Conservation (phyloP, 2,888 invertebrate species). For the Tortricodes alternella region DNA sequence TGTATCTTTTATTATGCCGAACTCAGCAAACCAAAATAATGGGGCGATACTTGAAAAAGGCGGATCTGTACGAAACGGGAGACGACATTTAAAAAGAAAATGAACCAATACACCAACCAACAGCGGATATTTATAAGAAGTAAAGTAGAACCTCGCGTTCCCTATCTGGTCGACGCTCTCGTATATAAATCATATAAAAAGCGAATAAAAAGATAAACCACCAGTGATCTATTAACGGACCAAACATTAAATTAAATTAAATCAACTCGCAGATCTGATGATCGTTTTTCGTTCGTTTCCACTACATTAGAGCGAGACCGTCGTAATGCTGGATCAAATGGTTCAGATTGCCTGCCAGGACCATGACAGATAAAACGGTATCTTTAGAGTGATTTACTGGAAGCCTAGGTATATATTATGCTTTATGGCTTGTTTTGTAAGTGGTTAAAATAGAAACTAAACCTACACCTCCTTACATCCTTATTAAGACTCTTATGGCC, state of each 20-base stretch:
- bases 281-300: slow-evolving; percentile 25
- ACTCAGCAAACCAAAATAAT: slow-evolving; percentile 53
- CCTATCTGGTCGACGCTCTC: too few relatives aligned
- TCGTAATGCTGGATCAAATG: slow-evolving; percentile 24
- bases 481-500: too few relatives aligned
- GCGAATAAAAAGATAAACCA: neutral
- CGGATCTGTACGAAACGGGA: slow-evolving; percentile 49
- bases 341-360: slow-evolving; percentile 20
- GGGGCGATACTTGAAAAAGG: slow-evolving; percentile 58
- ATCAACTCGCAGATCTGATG: slow-evolving; percentile 12
- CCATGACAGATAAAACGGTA: slow-evolving; percentile 14
- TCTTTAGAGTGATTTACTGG: slow-evolving; percentile 17
- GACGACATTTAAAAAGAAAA: slow-evolving; percentile 49
- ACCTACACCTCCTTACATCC: slow-evolving; percentile 10
- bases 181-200: neutral
- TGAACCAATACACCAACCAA: slow-evolving; percentile 38
- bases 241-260: slow-evolving; percentile 21
- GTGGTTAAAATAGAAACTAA: neutral
- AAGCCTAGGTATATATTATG: slow-evolving; percentile 26
- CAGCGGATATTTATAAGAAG: too few relatives aligned
- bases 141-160: too few relatives aligned
- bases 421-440: slow-evolving; percentile 19
- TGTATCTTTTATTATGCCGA: slow-evolving; percentile 46
- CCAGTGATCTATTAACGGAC: neutral
- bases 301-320: slow-evolving; percentile 19